A percentile compares a stretch with the other conserved stretches of the same genome.
These are phyloP conservation scores for Colistium nudipinnis DNA, from an alignment of 2,113 vertebrate genomes.

Conservation along the genomic window DNA sequence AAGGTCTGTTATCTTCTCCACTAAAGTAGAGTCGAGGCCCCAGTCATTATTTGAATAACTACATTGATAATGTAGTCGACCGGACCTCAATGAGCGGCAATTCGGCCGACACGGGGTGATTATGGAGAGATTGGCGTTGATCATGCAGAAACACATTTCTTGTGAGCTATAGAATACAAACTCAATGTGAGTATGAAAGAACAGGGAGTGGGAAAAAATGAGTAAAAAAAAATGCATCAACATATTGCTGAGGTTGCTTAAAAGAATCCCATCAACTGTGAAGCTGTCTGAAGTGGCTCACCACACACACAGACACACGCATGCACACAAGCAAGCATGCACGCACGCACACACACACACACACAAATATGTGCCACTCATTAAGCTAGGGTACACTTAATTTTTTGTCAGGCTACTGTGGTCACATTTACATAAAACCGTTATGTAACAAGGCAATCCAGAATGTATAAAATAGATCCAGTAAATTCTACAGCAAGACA, in stretches of 20 bases:
- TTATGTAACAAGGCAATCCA: constrained; percentile 45
- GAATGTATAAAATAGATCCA: constrained; percentile 19
- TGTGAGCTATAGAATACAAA: constrained; percentile 63
- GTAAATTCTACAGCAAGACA: neutral
- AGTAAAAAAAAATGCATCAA: constrained; percentile 47
- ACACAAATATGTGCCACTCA: constrained; percentile 31
- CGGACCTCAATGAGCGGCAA: neutral
- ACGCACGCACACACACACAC: constrained; percentile 11
- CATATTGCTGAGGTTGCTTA: constrained; percentile 69
- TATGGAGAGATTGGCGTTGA: constrained; percentile 22
- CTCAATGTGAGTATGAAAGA: constrained; percentile 48
- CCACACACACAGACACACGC: constrained; percentile 3
- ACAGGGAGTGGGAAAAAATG: neutral
- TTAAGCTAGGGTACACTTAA: constrained; percentile 42
- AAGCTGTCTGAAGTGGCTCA: constrained; percentile 53
- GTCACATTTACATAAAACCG: constrained; percentile 24
- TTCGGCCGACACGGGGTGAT: neutral
- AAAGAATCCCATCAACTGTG: constrained; percentile 66
- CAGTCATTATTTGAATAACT: neutral
- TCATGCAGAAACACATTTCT: constrained; percentile 59
- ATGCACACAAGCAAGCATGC: neutral
- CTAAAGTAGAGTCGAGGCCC: neutral
- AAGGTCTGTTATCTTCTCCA: neutral
- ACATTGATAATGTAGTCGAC: neutral
- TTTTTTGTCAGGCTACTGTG: constrained; percentile 22